Percentiles rank a stretch among this genome's conserved stretches.
Evolutionary conservation across 2,888 invertebrate species (phyloP).

Genomic region (Eristalis arbustorum): DNA sequence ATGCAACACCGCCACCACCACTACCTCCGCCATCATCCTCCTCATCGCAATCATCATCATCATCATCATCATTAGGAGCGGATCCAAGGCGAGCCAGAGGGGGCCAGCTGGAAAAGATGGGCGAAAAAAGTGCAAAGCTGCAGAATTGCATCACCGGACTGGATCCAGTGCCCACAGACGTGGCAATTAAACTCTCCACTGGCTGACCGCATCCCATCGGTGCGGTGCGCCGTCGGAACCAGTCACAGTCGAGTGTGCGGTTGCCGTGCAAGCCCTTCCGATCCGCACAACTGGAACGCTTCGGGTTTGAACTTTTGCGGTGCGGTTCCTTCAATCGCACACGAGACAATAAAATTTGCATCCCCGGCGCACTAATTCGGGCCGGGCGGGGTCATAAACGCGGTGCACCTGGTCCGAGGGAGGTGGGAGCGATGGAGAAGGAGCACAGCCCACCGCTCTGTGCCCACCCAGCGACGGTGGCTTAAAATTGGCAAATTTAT

Average conservation of each 20-base stretch:
- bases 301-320: constrained; percentile 54
- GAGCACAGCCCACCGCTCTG: constrained; percentile 37
- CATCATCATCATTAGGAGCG: neutral
- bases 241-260: constrained; percentile 16
- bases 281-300: constrained; percentile 23
- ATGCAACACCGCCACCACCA: neutral
- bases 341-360: constrained; percentile 59
- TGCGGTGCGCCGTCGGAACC: too few relatives aligned
- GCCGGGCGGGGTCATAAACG: neutral
- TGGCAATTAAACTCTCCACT: constrained; percentile 62
- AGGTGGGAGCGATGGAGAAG: neutral
- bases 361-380: constrained; percentile 35
- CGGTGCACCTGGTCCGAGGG: neutral
- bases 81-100: neutral
- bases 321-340: constrained; percentile 50
- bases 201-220: constrained; percentile 21
- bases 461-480: constrained; percentile 39
- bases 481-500: constrained; percentile 72
- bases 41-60: neutral
- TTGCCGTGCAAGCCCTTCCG: constrained; percentile 17
- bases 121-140: neutral
- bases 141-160: constrained; percentile 46
- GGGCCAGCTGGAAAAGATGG: neutral
- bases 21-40: neutral
- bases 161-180: constrained; percentile 34